Percentiles rank a stretch among this genome's conserved stretches.
Conservation (phyloP, 2,113 vertebrate genomes). For the Scomber colias region DNA sequence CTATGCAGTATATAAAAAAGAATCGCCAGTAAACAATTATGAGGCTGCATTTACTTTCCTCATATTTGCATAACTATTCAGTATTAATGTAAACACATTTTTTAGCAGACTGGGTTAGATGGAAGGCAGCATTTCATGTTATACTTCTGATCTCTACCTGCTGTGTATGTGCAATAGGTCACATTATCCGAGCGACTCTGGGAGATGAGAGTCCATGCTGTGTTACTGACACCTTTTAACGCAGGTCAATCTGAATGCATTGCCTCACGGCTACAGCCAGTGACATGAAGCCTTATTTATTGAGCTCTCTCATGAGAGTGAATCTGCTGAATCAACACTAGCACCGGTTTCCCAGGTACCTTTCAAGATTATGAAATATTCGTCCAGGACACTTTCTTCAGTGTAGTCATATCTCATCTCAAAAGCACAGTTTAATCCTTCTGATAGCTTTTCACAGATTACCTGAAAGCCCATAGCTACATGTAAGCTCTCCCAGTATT, state of each 20-base stretch:
- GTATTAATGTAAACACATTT: no score
- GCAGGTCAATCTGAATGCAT: slow-evolving; percentile 15
- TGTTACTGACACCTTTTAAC: slow-evolving; percentile 38
- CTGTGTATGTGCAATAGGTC: background rate
- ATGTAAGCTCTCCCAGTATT: slow-evolving; percentile 1
- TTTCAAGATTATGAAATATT: slow-evolving; percentile 34
- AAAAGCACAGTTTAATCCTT: slow-evolving; percentile 33
- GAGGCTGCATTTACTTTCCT: no score
- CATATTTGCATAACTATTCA: no score
- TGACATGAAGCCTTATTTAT: slow-evolving; percentile 48
- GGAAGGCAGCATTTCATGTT: background rate
- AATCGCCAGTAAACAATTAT: no score
- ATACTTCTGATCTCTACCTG: background rate
- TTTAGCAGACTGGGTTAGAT: background rate
- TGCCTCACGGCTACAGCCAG: background rate
- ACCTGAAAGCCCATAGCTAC: slow-evolving; percentile 14
- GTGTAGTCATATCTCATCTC: slow-evolving; percentile 24
- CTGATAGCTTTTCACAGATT: slow-evolving; percentile 1
- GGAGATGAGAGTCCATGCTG: slow-evolving; percentile 3
- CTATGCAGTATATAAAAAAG: no score
- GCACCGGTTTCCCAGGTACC: background rate
- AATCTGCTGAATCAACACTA: slow-evolving; percentile 46
- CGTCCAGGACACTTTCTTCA: slow-evolving; percentile 14
- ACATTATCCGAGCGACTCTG: slow-evolving; percentile 6
- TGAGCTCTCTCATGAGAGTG: slow-evolving; percentile 2